Evolutionary conservation across 2,888 invertebrate species (phyloP), one percentile per base, ranked within the genome.

Genomic region (Caenorhabditis uteleia): DNA sequence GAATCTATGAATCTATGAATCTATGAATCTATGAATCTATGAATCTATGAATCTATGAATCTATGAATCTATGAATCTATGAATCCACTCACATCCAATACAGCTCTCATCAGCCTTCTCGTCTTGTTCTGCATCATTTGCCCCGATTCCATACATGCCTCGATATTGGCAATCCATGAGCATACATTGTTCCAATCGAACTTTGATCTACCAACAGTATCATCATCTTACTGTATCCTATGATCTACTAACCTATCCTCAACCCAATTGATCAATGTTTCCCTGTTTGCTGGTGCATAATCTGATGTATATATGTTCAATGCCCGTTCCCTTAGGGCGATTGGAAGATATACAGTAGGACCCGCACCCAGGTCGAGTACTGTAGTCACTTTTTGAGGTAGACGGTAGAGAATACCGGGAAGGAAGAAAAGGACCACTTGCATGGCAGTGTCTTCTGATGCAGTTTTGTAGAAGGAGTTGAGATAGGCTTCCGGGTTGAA

Each of bases 391-490:
- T 70, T 68, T 42, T 72, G 48, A 3, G 82, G 83, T n/a, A 82
- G 60, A 10, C 82, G 70, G 46, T 78, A 82, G 23, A 82, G 68
- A 14, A 83, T 78, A 31, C 81, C 83, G 16, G 82, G 83, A 5
- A 82, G 69, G 55, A 83, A 83, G 67, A 82, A 82, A 20, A 82
- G 73, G 5, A 82, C 79, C 16, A 74, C 67, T 47, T 79, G 77
- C 82, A 82, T 82, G 8, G 82, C 82, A 0, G 69, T 73, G 55
- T 82, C 82, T 47, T 82, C 79, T 8, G 70, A 73, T 0, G 78
- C 77, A 5, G 77, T 61, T 34, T 68, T 75, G 64, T 82, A 82
- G 70, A 82, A 82, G 16, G 70, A 70, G 39, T 79, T 69, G 27
- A 82, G 68, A 46, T 82, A 82, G 21, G 69, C 70, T 1, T 49